Conservation (phyloP, 30 jellyfish, hydroid and myxozoan genomes). For the Morbakka virulenta region DNA sequence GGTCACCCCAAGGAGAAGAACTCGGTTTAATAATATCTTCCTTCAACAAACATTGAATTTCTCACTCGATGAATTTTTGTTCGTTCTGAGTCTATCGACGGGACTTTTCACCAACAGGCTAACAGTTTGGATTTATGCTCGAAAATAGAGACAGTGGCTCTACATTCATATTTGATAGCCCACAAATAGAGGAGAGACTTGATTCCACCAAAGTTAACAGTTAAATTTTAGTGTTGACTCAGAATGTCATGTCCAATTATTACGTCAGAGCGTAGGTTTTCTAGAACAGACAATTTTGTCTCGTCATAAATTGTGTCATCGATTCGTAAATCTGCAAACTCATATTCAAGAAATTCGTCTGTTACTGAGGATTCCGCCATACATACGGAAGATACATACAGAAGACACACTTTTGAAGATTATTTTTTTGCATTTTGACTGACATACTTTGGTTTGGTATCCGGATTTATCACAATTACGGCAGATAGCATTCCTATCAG, state of each 20-base stretch:
- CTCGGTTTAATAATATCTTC: no score
- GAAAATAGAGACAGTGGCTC: conserved; percentile 28
- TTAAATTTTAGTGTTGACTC: conserved; percentile 20
- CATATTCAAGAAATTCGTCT: not conserved
- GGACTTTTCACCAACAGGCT: conserved; percentile 26
- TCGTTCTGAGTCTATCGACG: conserved; percentile 27
- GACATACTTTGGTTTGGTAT: not conserved
- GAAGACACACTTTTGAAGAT: not conserved
- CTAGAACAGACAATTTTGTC: not conserved
- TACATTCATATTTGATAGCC: conserved; percentile 5
- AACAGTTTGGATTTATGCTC: conserved; percentile 16
- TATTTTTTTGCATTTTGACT: not conserved
- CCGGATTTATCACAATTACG: conserved; percentile 5
- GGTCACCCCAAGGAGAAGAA: conserved; percentile 64
- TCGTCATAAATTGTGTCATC: not conserved
- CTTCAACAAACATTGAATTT: conserved; percentile 27
- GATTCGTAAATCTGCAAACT: not conserved
- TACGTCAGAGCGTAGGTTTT: conserved; percentile 44
- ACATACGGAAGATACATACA: conserved; percentile 1
- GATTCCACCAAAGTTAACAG: conserved; percentile 25
- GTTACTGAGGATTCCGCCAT: not conserved
- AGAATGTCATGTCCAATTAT: no score
- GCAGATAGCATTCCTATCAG: not conserved
- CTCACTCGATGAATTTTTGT: conserved; percentile 39
- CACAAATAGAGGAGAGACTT: no score